Percentiles rank a stretch among this genome's conserved stretches.
These are phyloP conservation scores for Oreamnos americanus DNA, from an alignment of 2,113 vertebrate genomes.

Conservation along the genomic window DNA sequence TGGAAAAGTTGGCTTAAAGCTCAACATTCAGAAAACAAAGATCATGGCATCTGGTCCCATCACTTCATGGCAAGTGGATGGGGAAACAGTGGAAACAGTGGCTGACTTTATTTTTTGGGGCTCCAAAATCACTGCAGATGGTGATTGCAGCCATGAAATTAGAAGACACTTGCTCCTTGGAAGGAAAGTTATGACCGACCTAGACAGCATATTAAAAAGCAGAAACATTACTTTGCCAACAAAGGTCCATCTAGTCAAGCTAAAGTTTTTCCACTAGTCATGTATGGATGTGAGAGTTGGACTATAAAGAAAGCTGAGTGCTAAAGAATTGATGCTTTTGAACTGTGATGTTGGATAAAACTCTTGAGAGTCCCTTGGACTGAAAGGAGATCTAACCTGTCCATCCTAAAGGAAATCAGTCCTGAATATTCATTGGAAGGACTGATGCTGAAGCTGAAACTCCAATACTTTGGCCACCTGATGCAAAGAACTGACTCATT, in stretches of 20 bases:
- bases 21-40: background rate
- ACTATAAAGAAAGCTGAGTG: background rate
- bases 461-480: background rate
- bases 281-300: background rate
- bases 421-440: background rate
- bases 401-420: background rate
- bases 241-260: background rate
- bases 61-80: background rate
- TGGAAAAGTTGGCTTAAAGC: background rate
- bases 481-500: background rate
- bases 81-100: background rate
- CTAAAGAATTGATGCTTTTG: background rate
- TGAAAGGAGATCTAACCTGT: background rate
- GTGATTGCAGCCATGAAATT: background rate
- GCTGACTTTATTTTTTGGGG: accelerated
- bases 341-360: background rate
- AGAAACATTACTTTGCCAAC: background rate
- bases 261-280: background rate
- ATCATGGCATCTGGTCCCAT: background rate
- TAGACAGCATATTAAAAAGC: background rate
- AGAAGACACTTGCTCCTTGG: background rate
- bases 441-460: background rate
- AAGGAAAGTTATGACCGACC: background rate
- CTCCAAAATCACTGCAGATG: background rate
- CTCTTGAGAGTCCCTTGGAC: background rate